A percentile compares a stretch with the other conserved stretches of the same genome.
Conservation (phyloP, 2,113 vertebrate species). For the Saimiri boliviensis region DNA sequence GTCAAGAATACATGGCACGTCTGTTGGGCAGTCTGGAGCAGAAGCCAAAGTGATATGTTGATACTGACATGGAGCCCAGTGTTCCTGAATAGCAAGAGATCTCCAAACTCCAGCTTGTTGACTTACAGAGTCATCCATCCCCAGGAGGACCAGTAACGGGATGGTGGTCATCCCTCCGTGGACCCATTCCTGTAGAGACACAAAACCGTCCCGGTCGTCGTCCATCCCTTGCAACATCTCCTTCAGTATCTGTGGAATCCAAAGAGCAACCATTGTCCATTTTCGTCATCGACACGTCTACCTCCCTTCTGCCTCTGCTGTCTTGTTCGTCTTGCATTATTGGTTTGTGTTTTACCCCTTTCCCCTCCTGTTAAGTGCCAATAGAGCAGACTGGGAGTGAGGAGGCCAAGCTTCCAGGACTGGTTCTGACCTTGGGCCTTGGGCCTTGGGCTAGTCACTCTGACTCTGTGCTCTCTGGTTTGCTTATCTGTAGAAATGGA, state of each 20-base stretch:
- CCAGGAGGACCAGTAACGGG: conserved; percentile 94
- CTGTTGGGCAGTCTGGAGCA: neutral
- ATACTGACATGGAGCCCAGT: neutral
- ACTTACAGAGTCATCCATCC: conserved; percentile 91
- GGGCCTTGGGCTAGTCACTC: neutral
- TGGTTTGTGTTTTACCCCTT: neutral
- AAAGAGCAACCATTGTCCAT: neutral
- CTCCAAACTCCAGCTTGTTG: neutral
- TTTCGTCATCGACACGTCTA: neutral
- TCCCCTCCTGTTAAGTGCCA: neutral
- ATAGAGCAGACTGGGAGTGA: neutral
- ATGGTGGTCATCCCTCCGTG: conserved; percentile 96
- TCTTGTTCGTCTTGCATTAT: neutral
- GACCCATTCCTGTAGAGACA: conserved; percentile 97
- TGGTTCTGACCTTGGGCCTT: neutral
- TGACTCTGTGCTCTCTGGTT: neutral
- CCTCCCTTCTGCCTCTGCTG: neutral
- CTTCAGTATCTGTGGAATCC: conserved; percentile 83
- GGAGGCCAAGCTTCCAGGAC: neutral
- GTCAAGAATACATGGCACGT: neutral
- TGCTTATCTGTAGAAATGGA: neutral
- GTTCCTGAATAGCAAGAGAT: neutral
- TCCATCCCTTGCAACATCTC: conserved; percentile 92
- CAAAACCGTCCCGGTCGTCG: conserved; percentile 91
- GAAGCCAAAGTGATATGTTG: neutral